phyloP scores from a whole-genome alignment of 1,140 invertebrate genomes.

The Drosophila serrata region DNA sequence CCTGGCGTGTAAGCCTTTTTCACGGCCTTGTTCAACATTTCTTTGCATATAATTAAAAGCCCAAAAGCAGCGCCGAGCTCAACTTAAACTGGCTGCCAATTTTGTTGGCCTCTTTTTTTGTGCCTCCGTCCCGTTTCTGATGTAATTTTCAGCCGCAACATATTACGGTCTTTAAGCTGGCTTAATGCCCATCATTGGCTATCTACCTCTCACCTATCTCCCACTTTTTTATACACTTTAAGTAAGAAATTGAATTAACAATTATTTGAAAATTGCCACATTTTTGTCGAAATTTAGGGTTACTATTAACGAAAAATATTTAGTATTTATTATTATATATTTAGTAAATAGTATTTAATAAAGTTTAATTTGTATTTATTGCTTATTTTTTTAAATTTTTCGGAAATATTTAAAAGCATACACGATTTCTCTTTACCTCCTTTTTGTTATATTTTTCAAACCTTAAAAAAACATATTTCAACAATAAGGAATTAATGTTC shows the following conservation, averaged over 20 bases:
- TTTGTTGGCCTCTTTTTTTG: slow-evolving; percentile 26
- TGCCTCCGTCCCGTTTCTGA: slow-evolving; percentile 28
- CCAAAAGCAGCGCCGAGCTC: slow-evolving; percentile 22
- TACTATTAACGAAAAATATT: too few relatives aligned
- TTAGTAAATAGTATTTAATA: too few relatives aligned
- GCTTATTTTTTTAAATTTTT: too few relatives aligned
- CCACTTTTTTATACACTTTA: neutral
- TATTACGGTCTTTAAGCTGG: slow-evolving; percentile 70
- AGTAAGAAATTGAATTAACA: neutral
- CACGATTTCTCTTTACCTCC: too few relatives aligned
- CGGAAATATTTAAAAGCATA: too few relatives aligned
- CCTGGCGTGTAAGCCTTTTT: slow-evolving; percentile 69
- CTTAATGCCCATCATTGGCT: slow-evolving; percentile 71
- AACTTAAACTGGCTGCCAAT: slow-evolving; percentile 41
- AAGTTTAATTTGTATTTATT: too few relatives aligned
- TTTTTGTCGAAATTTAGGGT: too few relatives aligned
- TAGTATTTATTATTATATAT: too few relatives aligned
- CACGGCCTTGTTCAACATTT: slow-evolving; percentile 67
- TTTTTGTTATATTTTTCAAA: too few relatives aligned
- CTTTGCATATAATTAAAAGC: slow-evolving; percentile 79
- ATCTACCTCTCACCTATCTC: slow-evolving; percentile 19
- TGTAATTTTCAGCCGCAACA: slow-evolving; percentile 75
- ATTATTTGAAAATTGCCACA: too few relatives aligned
- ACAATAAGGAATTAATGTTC: too few relatives aligned
- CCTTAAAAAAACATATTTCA: too few relatives aligned